Base-by-base conservation (phyloP, 2,797 vertebrate species). In the Adelosebastes latens region DNA sequence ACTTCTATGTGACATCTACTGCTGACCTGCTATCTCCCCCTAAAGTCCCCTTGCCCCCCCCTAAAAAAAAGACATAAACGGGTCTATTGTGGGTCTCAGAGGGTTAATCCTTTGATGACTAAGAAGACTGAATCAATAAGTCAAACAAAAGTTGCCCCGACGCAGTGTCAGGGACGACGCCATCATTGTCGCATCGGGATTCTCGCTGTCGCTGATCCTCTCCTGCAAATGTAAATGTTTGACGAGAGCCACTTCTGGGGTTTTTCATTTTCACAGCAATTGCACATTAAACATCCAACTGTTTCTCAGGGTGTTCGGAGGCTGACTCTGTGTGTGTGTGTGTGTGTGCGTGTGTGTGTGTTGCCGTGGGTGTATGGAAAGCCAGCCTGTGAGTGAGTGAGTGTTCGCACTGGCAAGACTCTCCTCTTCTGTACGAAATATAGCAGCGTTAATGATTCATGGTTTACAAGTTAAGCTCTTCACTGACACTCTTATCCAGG, bases 211-310 rank as follows among this genome's bases (percentile, higher is more conserved):
- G n/a, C 81, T 77, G 79, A 87, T 88, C 64, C 69, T 67, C 75
- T 90, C 72, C 79, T 12, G 10, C 13, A 82, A 83, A 78, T 36
- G 69, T 75, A 86, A 90, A 91, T 90, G 82, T 85, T 78, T 90
- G 49, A 92, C 81, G 78, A 85, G 80, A 89, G 87, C 34, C 72
- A 63, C 76, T 81, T 75, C 58, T 65, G 62, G 32, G 25, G 67
- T 24, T 39, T 72, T 77, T 71, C 49, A 78, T 87, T 88, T 89
- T 84, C 70, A 81, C 82, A 84, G 72, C 65, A 72, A 78, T 77
- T 62, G 72, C 73, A 85, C 75, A 86, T 83, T 88, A 88, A 90
- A 89, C 46, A 76, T 73, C 68, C 49, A 39, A 83, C 67, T 64
- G 75, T 87, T 82, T 84, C 72, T 79, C 83, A 31, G 65, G 64